Percentiles rank a stretch among this genome's conserved stretches.
phyloP scores from a whole-genome alignment of 2,797 vertebrate species.

The Decapterus maruadsi region DNA sequence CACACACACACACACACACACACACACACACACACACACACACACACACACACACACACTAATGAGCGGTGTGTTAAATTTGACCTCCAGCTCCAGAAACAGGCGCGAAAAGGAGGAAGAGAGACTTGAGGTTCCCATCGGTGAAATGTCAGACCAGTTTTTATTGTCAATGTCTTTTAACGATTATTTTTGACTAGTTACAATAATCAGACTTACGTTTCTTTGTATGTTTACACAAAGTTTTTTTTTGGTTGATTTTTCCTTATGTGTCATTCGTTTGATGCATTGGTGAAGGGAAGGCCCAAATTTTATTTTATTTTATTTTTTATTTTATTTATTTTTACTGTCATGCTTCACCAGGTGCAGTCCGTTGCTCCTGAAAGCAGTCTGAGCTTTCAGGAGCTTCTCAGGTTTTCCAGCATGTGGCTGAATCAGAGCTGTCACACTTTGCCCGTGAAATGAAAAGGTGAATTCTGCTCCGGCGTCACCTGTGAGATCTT shows the following conservation, averaged over 20 bases:
- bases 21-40: slow-evolving; percentile 15
- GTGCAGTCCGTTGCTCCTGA: slow-evolving; percentile 9
- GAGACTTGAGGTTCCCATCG: not conserved
- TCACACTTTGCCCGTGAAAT: slow-evolving; percentile 22
- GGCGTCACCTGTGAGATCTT: slow-evolving; percentile 32
- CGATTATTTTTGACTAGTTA: not conserved
- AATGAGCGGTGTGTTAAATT: slow-evolving; percentile 24
- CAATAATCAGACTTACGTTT: not conserved
- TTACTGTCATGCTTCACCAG: slow-evolving; percentile 9
- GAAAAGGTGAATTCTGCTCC: slow-evolving; percentile 37
- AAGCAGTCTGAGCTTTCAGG: slow-evolving; percentile 11
- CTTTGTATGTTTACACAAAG: no score
- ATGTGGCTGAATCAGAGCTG: slow-evolving; percentile 27
- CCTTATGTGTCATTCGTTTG: not conserved
- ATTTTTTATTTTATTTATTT: not conserved
- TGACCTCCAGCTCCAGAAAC: not conserved
- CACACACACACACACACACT: slow-evolving; percentile 4
- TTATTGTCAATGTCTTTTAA: not conserved
- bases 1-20: not conserved
- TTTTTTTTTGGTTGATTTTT: no score
- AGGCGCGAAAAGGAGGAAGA: slow-evolving; percentile 1
- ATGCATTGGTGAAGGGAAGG: not conserved
- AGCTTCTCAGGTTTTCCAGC: slow-evolving; percentile 2
- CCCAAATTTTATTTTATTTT: no score
- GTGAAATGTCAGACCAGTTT: not conserved